Evolutionary conservation across 2,888 invertebrate species (phyloP), one percentile per base, ranked within the genome.

Genomic region (Cyclophora albipunctata): DNA sequence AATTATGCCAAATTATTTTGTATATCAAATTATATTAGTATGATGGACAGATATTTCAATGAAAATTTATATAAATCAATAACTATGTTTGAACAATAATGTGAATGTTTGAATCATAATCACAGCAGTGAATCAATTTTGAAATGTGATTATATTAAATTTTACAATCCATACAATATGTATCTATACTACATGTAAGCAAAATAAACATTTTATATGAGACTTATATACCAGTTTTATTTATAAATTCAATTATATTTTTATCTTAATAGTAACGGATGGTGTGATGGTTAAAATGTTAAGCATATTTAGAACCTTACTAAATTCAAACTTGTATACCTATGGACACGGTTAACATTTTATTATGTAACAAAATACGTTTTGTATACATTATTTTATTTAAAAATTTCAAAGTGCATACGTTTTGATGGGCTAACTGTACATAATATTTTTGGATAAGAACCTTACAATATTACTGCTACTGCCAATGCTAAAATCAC

Each of bases 171-270:
- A 73, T 79, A 78, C 73, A 71, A 67, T 78, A 80, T 83, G 82
- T 86, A 85, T 84, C 77, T 78, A 76, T 76, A 76, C 74, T 77
- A 68, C 82, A 80, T 78, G 76, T 83, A 86, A 84, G 85, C 77
- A 77, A 83, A 86, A 84, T 86, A 87, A 88, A 87, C 86, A 84
- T 88, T 87, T 88, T 88, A 84, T 87, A 88, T 86, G 87, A 87
- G 84, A 86, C 84, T 84, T 86, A 81, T 63, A 76, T 67, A 69
- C 49, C 63, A 52, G 64, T 75, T 75, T 76, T 75, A 71, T 69
- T 73, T 52, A 46, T 20, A 20, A 20, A 20, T 20, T 20, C 41
- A 35, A 45, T 44, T 45, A 34, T 46, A 34, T 37, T 42, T 42
- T 66, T 34, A 7, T 47, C 5, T 46, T 7, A 34, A 53, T 34